phyloP scores from a whole-genome alignment of 2,797 vertebrate genomes.

The Pangasius krempfi region DNA sequence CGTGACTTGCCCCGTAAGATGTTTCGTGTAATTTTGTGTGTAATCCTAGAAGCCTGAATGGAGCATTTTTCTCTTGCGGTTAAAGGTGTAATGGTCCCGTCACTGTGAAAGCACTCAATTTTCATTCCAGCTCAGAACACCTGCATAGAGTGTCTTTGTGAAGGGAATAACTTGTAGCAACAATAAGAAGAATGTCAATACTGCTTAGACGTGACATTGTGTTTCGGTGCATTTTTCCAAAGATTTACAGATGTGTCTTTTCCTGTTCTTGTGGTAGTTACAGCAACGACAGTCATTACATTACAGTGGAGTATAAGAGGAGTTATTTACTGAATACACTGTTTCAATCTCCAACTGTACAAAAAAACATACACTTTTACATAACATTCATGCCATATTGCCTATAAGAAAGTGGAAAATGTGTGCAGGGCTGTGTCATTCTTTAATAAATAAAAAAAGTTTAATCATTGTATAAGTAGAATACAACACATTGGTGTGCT shows the following conservation, averaged over 20 bases:
- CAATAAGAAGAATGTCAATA: constrained; percentile 38
- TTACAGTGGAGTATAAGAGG: not conserved
- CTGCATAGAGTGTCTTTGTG: constrained; percentile 51
- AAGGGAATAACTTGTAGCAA: constrained; percentile 46
- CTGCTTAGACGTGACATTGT: not conserved
- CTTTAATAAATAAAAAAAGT: not conserved
- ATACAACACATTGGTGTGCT: too few relatives aligned
- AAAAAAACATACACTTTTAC: not conserved
- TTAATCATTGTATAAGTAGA: not conserved
- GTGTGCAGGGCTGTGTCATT: not conserved
- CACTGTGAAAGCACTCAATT: constrained; percentile 58
- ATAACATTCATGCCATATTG: not conserved
- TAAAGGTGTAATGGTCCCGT: constrained; percentile 55
- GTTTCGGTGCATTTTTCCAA: not conserved
- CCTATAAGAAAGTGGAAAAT: not conserved
- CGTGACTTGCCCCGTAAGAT: constrained; percentile 41
- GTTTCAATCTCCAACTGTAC: too few relatives aligned
- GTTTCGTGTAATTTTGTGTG: constrained; percentile 48
- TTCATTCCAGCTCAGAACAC: constrained; percentile 58
- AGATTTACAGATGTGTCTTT: not conserved
- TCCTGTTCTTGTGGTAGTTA: not conserved
- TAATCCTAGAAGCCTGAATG: constrained; percentile 59
- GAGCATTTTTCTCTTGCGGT: constrained; percentile 54
- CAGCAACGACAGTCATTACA: not conserved
- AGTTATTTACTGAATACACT: not conserved